A percentile compares a stretch with the other conserved stretches of the same genome.
These are phyloP conservation scores for Andrena camellia DNA, from an alignment of 2,888 invertebrate genomes.

Conservation along the genomic window DNA sequence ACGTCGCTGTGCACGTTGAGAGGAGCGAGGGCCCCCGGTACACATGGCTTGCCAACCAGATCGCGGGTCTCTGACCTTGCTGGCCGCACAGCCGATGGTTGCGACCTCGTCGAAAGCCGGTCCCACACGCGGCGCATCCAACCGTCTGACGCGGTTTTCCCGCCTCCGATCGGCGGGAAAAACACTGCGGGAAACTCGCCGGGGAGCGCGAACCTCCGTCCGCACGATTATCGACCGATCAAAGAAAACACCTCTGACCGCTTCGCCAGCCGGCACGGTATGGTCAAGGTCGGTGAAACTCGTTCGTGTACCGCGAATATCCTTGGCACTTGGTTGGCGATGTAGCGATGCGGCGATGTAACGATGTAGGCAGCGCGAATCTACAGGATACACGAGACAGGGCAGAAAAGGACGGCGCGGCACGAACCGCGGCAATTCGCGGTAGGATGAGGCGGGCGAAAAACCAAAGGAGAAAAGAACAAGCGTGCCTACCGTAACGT, in stretches of 20 bases:
- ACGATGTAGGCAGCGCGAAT: not conserved
- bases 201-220: not conserved
- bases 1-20: not conserved
- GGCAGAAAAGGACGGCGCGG: not conserved
- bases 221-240: slow-evolving; percentile 22
- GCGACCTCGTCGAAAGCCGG: slow-evolving; percentile 74
- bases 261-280: slow-evolving; percentile 31
- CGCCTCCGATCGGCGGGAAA: not conserved
- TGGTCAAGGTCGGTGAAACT: slow-evolving; percentile 64
- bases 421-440: slow-evolving; percentile 28
- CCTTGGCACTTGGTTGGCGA: slow-evolving; percentile 14
- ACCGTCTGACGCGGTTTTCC: slow-evolving; percentile 44
- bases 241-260: slow-evolving; percentile 19
- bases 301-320: slow-evolving; percentile 59
- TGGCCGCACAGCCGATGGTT: slow-evolving; percentile 79
- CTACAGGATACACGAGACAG: not conserved
- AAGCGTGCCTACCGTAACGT: slow-evolving; percentile 43
- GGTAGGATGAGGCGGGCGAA: slow-evolving; percentile 57
- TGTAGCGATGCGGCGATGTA: not conserved
- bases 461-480: slow-evolving; percentile 41
- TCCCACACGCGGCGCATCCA: slow-evolving; percentile 63
- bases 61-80: slow-evolving; percentile 82
- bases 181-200: not conserved
- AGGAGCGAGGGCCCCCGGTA: slow-evolving; percentile 70
- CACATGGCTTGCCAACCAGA: slow-evolving; percentile 82